Base-by-base conservation (phyloP, 1,140 invertebrate species). In the Brachionus koreanus region DNA sequence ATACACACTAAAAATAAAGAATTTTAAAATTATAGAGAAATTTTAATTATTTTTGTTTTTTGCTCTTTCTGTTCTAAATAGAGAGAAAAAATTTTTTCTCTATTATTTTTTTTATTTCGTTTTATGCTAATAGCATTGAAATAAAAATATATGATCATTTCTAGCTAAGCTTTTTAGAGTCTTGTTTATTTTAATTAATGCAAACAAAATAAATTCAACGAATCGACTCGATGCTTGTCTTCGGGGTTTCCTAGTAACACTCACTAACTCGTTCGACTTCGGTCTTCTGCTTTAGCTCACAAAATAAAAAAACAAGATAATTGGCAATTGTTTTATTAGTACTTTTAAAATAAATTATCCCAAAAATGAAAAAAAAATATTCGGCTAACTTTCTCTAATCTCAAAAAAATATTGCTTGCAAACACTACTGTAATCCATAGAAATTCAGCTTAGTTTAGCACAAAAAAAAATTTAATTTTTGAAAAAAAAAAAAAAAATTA, bases 81-180 rank as follows among this genome's bases (percentile, higher is more conserved):
- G 16, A 63, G 12, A 63, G 7, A 3, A 33, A 65, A 65, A 57
- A 49, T n/a, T n/a, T 16, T n/a, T n/a, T n/a, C 4, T 29, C 3
- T 29, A 0, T 63, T 63, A 25, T 63, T 63, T 29, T 63, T 63
- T 23, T 25, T 29, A 23, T 16, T 25, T 63, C 23, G 57, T 65
- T 65, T 65, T 65, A 65, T 65, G 63, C 33, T 65, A 65, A 65
- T 65, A 35, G 63, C 25, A 65, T 33, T 65, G 13, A 33, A 65
- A 65, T n/a, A 65, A 65, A 65, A 65, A 65, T 5, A 65, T 33
- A n/a, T 65, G 63, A 65, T 65, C 63, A 65, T 65, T 65, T 65
- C 29, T 65, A 65, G 63, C 63, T 65, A 12, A 65, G 63, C 33
- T 65, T 33, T 33, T 65, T 33, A 12, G 25, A 33, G 12, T 33